Conservation (phyloP, 2,113 vertebrate species). For the Micronycteris hirsuta region DNA sequence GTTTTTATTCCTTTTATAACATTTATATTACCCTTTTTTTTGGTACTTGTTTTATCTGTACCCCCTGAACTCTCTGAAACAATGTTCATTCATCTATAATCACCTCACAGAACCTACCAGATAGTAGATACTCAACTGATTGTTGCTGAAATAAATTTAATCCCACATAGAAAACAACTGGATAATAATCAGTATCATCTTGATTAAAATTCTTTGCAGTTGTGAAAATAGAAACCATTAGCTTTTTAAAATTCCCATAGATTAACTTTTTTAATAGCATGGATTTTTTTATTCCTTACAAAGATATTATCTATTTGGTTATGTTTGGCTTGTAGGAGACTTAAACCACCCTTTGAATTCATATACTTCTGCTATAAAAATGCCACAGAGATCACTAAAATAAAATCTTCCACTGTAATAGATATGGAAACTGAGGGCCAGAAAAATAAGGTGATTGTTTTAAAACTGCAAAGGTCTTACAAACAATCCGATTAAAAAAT, state of each 20-base stretch:
- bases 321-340: neutral
- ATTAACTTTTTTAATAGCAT: neutral
- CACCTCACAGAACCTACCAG: neutral
- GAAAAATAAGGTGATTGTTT: neutral
- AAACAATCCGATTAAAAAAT: too few species aligned
- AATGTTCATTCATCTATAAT: neutral
- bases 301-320: neutral
- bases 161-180: neutral
- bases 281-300: neutral
- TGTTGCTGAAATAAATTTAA: constrained; percentile 11
- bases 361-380: neutral
- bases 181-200: neutral
- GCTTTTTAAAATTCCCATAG: neutral
- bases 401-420: neutral
- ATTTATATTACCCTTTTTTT: constrained; percentile 10
- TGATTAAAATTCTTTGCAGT: constrained; percentile 30
- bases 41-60: neutral
- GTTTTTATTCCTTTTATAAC: neutral
- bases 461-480: neutral
- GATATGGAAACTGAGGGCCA: neutral
- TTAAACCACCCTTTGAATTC: neutral
- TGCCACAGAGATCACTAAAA: neutral
- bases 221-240: constrained; percentile 11
- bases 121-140: neutral
- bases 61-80: neutral